Evolutionary conservation across 2,888 invertebrate species (phyloP).

Genomic region (Drosophila meridionalis): DNA sequence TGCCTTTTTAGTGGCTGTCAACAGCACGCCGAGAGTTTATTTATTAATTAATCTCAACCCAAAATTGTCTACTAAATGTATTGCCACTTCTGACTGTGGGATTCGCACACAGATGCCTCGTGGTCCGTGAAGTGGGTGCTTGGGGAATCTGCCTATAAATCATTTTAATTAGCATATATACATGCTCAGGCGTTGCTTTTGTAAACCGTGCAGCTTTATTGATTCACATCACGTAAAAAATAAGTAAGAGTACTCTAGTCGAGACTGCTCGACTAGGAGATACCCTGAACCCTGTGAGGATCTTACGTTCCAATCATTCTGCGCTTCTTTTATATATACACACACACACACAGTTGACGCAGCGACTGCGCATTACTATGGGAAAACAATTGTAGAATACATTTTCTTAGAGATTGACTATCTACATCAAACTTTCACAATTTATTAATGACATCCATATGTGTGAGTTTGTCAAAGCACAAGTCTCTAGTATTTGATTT

Average conservation of each 20-base stretch:
- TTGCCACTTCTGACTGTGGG: slow-evolving; percentile 14
- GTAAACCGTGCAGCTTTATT: slow-evolving; percentile 49
- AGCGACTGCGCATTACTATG: no score
- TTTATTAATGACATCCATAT: no score
- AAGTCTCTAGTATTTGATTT: no score
- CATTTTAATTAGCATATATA: slow-evolving; percentile 69
- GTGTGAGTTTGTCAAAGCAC: no score
- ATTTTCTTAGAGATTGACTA: no score
- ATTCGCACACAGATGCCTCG: slow-evolving; percentile 35
- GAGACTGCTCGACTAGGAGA: no score
- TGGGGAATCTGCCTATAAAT: slow-evolving; percentile 57
- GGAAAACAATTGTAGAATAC: no score
- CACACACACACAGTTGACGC: no score
- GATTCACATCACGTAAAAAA: slow-evolving; percentile 51
- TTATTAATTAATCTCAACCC: slow-evolving; percentile 61
- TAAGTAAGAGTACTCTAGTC: background rate
- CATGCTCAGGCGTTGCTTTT: slow-evolving; percentile 23
- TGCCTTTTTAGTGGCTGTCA: slow-evolving; percentile 42
- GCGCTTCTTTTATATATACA: no score
- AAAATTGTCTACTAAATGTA: background rate
- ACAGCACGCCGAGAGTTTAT: slow-evolving; percentile 33
- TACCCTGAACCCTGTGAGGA: no score
- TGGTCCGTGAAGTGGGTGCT: slow-evolving; percentile 17
- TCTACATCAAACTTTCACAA: no score
- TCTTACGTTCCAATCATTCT: no score